Evolutionary conservation across 2,888 invertebrate species (phyloP).

Genomic region (Chaitophorus viminalis): DNA sequence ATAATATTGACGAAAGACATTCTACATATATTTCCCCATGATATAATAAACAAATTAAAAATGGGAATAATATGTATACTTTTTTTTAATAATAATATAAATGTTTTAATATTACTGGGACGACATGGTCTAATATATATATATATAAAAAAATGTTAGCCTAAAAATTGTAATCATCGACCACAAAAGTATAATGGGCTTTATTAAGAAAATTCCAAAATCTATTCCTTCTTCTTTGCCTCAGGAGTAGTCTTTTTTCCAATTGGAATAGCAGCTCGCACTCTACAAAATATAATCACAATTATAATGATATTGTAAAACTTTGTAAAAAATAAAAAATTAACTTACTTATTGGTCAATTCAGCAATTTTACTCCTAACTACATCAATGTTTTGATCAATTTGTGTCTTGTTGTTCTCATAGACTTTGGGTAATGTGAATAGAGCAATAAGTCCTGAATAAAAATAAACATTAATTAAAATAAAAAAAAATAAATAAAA

Average conservation of each 20-base stretch:
- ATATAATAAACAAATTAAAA: constrained; percentile 43
- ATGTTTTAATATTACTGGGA: constrained; percentile 45
- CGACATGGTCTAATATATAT: constrained; percentile 41
- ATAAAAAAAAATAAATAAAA: not conserved
- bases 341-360: constrained; percentile 85
- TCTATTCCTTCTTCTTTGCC: constrained; percentile 76
- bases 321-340: constrained; percentile 40
- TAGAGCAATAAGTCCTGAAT: constrained; percentile 86
- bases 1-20: constrained; percentile 44
- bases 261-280: constrained; percentile 88
- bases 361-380: constrained; percentile 89
- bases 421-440: constrained; percentile 97
- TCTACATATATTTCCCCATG: constrained; percentile 37
- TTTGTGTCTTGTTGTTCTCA: constrained; percentile 92
- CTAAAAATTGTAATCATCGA: constrained; percentile 34
- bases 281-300: constrained; percentile 71
- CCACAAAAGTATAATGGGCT: constrained; percentile 29
- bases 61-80: constrained; percentile 27
- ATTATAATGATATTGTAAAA: constrained; percentile 51
- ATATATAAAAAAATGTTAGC: constrained; percentile 41
- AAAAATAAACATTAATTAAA: constrained; percentile 60
- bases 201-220: not conserved
- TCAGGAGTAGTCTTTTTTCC: constrained; percentile 78
- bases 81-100: constrained; percentile 41
- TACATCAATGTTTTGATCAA: constrained; percentile 89